phyloP scores from a whole-genome alignment of 1,140 invertebrate species.

The Drosophila athabasca region DNA sequence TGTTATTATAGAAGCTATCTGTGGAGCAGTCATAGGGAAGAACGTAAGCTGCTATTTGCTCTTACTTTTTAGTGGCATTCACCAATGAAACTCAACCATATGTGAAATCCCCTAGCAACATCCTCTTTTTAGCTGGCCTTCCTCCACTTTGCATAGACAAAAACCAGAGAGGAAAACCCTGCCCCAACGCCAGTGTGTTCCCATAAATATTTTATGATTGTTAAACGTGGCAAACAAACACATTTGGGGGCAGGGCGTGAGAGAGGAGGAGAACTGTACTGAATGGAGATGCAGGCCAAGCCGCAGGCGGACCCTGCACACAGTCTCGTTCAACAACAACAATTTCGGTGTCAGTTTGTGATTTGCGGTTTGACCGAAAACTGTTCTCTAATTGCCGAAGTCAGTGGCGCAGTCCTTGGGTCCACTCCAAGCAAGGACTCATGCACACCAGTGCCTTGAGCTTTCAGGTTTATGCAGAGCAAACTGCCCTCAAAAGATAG shows the following conservation, averaged over 20 bases:
- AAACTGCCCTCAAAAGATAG: conserved; percentile 18
- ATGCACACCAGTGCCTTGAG: conserved; percentile 1
- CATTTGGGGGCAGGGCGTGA: conserved; percentile 12
- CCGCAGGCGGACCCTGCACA: not conserved
- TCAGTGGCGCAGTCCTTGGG: conserved; percentile 8
- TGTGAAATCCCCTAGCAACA: not conserved
- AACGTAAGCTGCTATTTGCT: no score
- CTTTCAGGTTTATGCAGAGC: conserved; percentile 16
- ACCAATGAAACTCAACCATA: not conserved
- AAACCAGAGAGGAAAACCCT: conserved; percentile 16
- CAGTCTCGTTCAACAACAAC: conserved; percentile 6
- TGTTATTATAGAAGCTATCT: no score
- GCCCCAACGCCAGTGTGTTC: conserved; percentile 22
- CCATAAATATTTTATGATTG: conserved; percentile 61
- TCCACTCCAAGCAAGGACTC: not conserved
- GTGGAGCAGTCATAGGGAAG: no score
- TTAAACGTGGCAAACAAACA: conserved; percentile 43
- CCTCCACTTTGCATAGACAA: conserved; percentile 34
- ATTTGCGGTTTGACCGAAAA: conserved; percentile 32
- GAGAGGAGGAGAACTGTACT: not conserved
- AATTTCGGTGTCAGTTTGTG: conserved; percentile 43
- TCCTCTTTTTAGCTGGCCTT: conserved; percentile 1
- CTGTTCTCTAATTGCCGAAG: conserved; percentile 33
- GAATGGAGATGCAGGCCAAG: conserved; percentile 6
- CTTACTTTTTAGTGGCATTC: no score